A percentile compares a stretch with the other conserved stretches of the same genome.
phyloP scores from a whole-genome alignment of 2,797 vertebrate genomes.

The Xiphorhynchus erythropygius region DNA sequence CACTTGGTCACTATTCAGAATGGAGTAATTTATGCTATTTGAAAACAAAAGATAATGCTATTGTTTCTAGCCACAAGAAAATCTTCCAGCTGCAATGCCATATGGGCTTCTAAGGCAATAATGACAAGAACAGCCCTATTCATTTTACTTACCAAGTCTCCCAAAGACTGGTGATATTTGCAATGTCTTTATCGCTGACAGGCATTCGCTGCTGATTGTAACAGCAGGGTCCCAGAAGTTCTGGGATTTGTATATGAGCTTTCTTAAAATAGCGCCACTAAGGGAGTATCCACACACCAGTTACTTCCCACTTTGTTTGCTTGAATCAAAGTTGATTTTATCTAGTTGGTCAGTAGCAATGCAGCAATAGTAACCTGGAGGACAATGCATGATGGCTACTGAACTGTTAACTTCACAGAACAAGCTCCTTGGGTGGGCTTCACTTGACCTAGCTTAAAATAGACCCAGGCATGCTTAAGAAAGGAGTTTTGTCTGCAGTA shows the following conservation, averaged over 20 bases:
- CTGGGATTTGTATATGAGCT: background rate
- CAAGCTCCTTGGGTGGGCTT: conserved; percentile 55
- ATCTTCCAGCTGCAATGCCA: conserved; percentile 32
- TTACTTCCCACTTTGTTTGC: background rate
- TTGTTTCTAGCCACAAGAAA: conserved; percentile 15
- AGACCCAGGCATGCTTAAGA: conserved; percentile 1
- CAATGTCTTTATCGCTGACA: background rate
- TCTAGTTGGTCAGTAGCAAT: background rate
- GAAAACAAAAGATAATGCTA: conserved; percentile 39
- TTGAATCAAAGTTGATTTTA: conserved; percentile 48
- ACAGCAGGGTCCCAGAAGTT: background rate
- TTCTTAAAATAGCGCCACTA: conserved; percentile 18
- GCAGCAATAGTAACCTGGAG: background rate
- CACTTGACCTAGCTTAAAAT: conserved; percentile 37
- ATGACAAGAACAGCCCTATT: conserved; percentile 24
- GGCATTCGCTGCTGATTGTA: background rate
- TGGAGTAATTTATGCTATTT: background rate
- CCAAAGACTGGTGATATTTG: background rate
- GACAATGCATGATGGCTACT: background rate
- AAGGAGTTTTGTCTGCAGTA: conserved; percentile 36
- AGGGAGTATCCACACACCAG: background rate
- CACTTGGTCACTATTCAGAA: background rate
- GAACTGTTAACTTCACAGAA: conserved; percentile 20
- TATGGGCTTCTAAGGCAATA: conserved; percentile 23
- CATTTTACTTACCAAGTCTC: background rate